Conservation (phyloP, 2,113 vertebrate genomes). For the Loxodonta africana region DNA sequence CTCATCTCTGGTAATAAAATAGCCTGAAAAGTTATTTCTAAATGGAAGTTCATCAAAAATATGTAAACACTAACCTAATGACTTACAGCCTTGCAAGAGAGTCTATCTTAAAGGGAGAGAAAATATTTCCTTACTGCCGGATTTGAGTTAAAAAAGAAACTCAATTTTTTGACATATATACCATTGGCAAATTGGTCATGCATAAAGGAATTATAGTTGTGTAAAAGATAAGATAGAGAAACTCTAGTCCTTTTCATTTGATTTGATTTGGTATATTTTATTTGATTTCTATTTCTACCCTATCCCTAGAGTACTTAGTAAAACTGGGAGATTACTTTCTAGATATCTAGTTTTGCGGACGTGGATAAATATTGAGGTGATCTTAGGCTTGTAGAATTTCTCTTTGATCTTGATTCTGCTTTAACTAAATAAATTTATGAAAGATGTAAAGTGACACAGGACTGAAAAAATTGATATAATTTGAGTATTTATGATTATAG, state of each 20-base stretch:
- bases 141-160: background rate
- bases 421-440: background rate
- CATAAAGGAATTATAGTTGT: background rate
- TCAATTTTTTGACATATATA: background rate
- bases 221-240: background rate
- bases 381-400: background rate
- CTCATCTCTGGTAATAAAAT: background rate
- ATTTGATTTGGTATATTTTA: background rate
- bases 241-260: background rate
- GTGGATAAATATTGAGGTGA: background rate
- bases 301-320: background rate
- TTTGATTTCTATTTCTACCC: background rate
- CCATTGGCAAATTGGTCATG: background rate
- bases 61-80: background rate
- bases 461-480: background rate
- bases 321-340: background rate
- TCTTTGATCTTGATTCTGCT: background rate
- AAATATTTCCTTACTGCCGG: background rate
- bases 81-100: background rate
- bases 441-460: background rate
- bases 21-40: background rate
- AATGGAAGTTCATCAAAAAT: background rate
- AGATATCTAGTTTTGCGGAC: background rate
- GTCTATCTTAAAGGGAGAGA: background rate
- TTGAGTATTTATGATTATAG: background rate